Conservation (phyloP, 2,888 invertebrate species). For the Labia minor region DNA sequence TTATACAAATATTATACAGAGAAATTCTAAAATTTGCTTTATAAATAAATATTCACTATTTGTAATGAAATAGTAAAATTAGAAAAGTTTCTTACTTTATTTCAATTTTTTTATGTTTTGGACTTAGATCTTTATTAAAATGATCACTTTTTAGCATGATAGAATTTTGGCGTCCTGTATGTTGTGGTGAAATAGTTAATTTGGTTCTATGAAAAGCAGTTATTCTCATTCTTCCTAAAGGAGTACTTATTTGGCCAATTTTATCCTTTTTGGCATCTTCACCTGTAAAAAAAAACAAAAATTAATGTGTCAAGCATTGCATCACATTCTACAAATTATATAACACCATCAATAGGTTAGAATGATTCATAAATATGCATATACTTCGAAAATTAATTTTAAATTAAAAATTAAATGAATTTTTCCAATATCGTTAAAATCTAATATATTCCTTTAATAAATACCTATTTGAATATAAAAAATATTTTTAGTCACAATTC, state of each 20-base stretch:
- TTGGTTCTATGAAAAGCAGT: constrained; percentile 81
- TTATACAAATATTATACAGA: too few relatives aligned
- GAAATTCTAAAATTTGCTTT: too few relatives aligned
- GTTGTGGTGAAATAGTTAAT: constrained; percentile 79
- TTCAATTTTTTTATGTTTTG: constrained; percentile 44
- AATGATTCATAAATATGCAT: constrained; percentile 16
- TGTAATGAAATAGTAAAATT: too few relatives aligned
- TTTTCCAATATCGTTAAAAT: too few relatives aligned
- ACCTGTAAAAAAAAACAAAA: constrained; percentile 40
- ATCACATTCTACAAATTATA: neutral
- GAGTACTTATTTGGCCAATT: constrained; percentile 78
- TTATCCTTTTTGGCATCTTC: constrained; percentile 68
- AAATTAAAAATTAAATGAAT: too few relatives aligned
- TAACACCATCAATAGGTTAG: constrained; percentile 22
- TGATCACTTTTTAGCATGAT: constrained; percentile 88
- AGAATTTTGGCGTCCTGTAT: constrained; percentile 51
- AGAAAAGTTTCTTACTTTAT: constrained; percentile 36
- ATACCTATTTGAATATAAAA: too few relatives aligned
- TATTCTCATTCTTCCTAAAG: constrained; percentile 71
- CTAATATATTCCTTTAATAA: too few relatives aligned
- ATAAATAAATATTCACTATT: too few relatives aligned
- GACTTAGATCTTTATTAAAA: constrained; percentile 64
- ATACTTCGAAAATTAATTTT: neutral
- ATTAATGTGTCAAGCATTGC: neutral
- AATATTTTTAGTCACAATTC: too few relatives aligned